Evolutionary conservation across 1,140 invertebrate genomes (phyloP).

Genomic region (Phthorimaea operculella): DNA sequence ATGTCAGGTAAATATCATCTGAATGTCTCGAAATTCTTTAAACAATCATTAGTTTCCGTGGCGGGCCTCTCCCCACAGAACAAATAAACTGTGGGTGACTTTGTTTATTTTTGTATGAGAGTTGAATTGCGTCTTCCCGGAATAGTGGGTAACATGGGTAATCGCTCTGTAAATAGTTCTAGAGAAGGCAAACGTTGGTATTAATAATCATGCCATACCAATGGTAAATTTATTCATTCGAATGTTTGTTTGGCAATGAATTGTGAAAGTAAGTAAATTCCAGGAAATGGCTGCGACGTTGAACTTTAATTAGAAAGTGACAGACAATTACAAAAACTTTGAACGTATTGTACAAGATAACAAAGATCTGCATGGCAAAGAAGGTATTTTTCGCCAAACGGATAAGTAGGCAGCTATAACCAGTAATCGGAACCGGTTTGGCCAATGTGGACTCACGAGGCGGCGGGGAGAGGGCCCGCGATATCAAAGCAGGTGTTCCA

Average conservation of each 20-base stretch:
- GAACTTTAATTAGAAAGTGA: background rate
- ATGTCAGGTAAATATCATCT: constrained; percentile 18
- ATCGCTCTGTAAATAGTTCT: constrained; percentile 44
- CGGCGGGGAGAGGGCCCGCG: constrained; percentile 46
- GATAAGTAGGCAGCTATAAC: constrained; percentile 53
- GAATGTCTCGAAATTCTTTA: constrained; percentile 30
- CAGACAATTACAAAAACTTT: background rate
- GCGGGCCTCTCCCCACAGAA: constrained; percentile 36
- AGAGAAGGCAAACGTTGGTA: constrained; percentile 7
- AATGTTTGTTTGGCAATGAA: no score
- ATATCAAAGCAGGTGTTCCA: constrained; percentile 61
- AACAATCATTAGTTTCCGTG: constrained; percentile 40
- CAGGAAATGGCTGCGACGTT: background rate
- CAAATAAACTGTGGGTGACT: constrained; percentile 51
- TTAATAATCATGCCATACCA: constrained; percentile 1
- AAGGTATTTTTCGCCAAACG: constrained; percentile 59
- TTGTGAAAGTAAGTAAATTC: background rate
- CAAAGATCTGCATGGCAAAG: constrained; percentile 29
- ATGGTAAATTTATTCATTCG: constrained; percentile 8
- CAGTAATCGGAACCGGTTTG: constrained; percentile 62
- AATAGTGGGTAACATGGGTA: constrained; percentile 44
- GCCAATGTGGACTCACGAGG: constrained; percentile 52
- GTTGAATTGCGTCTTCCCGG: constrained; percentile 47
- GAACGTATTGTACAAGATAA: background rate
- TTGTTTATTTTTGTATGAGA: constrained; percentile 51